Base-by-base conservation (phyloP, 53 echinoderm and acorn worm species). In the Antedon mediterranea region DNA sequence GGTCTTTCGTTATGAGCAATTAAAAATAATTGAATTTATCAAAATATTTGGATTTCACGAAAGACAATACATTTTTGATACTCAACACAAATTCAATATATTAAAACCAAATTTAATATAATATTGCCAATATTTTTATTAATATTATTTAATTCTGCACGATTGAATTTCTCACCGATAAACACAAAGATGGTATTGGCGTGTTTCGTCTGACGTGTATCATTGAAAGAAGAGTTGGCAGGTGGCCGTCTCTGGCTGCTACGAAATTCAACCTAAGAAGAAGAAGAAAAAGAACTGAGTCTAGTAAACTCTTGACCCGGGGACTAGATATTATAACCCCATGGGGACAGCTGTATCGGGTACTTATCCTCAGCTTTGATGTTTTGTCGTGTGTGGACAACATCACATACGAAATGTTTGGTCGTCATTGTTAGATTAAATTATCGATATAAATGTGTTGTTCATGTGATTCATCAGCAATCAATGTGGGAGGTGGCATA, bases 141-240 rank as follows among this genome's bases (percentile, higher is more conserved):
- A n/a, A n/a, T n/a, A n/a, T n/a, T n/a, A n/a, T n/a, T n/a, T 37
- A 57, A 11, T 18, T 57, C 20, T 23, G 7, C 57, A 57, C 4
- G 7, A 57, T 31, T 28, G 0, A 76, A 76, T 15, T 42, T 31
- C 71, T 78, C 43, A 81, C 81, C 74, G 72, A 74, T 0, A 81
- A 74, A 31, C 37, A 43, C 3, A 81, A 30, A 34, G 81, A 73
- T 41, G 81, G 74, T 43, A 81, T 73, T 14, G 81, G 81, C n/a
- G 81, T 81, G 14, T 72, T 42, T 30, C 34, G 81, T 30, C 42
- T 29, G 13, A 81, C 43, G 30, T 81, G 81, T 26, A 81, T 81
- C 81, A 81, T 81, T 15, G 74, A 43, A 7, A 81, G 43, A 30
- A 81, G 42, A 43, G 42, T 43, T 0, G 81, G 81, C 43, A 81